Evolutionary conservation across 2,888 invertebrate species (phyloP).

Genomic region (Marasmarcha lunaedactyla): DNA sequence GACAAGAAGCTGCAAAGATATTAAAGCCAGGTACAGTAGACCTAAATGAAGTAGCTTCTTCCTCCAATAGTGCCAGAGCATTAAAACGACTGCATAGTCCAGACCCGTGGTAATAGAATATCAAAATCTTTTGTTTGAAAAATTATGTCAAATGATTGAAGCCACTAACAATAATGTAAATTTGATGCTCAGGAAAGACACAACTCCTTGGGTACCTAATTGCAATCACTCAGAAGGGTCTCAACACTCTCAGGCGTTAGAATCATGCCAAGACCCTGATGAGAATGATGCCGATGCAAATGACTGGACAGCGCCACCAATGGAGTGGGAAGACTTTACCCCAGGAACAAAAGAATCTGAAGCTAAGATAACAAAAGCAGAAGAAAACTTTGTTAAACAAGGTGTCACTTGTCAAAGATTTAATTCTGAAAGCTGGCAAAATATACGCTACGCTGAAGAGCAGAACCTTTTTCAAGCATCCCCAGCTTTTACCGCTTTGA

Average conservation of each 20-base stretch:
- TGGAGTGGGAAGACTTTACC: constrained; percentile 4
- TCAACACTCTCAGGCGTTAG: neutral
- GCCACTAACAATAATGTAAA: neutral
- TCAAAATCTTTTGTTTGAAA: neutral
- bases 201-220: neutral
- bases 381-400: constrained; percentile 2
- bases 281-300: too few relatives aligned
- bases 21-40: neutral
- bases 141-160: neutral
- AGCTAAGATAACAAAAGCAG: constrained; percentile 2
- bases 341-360: constrained; percentile 6
- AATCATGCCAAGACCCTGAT: neutral
- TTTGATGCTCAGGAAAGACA: neutral
- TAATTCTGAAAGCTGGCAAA: constrained; percentile 2
- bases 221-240: neutral
- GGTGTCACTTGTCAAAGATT: constrained; percentile 5
- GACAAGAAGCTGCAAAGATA: neutral
- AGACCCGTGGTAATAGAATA: neutral
- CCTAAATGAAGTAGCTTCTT: neutral
- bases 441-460: constrained; percentile 12
- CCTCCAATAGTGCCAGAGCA: neutral
- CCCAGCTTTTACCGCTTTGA: constrained; percentile 11
- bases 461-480: constrained; percentile 15
- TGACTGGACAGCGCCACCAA: neutral
- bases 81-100: neutral